A percentile compares a stretch with the other conserved stretches of the same genome.
Conservation (phyloP, 1,140 invertebrate genomes). For the Drosophila eugracilis region DNA sequence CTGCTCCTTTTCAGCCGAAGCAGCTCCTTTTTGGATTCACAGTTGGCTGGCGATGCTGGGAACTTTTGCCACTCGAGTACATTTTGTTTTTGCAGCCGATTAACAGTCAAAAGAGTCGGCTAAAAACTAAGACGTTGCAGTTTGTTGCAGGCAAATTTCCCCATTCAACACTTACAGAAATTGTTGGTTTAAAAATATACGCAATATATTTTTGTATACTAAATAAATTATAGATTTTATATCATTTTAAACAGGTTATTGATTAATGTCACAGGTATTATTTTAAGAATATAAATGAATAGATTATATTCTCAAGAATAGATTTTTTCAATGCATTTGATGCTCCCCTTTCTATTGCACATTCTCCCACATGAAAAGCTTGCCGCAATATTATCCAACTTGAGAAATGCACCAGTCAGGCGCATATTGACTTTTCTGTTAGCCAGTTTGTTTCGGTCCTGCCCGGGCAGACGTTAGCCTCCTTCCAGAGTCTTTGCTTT, state of each 20-base stretch:
- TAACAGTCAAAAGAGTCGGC: conserved; percentile 55
- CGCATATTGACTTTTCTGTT: conserved; percentile 49
- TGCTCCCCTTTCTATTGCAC: neutral
- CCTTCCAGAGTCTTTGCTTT: neutral
- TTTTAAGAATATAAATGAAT: too few species aligned
- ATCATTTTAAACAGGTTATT: too few species aligned
- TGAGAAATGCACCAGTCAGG: conserved; percentile 37
- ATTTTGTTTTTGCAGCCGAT: conserved; percentile 76
- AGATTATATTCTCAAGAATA: neutral
- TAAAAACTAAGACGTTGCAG: conserved; percentile 54
- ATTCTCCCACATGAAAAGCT: conserved; percentile 30
- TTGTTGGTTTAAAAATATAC: neutral
- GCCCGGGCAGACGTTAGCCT: conserved; percentile 2
- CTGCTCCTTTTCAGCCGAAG: neutral
- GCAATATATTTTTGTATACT: too few species aligned
- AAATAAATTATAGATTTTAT: neutral
- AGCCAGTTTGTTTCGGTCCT: conserved; percentile 40
- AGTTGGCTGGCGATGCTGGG: conserved; percentile 45
- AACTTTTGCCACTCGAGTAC: conserved; percentile 74
- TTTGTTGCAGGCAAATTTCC: conserved; percentile 1
- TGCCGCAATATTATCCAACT: conserved; percentile 36
- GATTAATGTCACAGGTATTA: neutral
- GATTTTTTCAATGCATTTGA: conserved; percentile 2
- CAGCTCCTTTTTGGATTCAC: conserved; percentile 58
- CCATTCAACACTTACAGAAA: conserved; percentile 3